phyloP scores from a whole-genome alignment of 2,888 invertebrate species.

The Apamea sordens region DNA sequence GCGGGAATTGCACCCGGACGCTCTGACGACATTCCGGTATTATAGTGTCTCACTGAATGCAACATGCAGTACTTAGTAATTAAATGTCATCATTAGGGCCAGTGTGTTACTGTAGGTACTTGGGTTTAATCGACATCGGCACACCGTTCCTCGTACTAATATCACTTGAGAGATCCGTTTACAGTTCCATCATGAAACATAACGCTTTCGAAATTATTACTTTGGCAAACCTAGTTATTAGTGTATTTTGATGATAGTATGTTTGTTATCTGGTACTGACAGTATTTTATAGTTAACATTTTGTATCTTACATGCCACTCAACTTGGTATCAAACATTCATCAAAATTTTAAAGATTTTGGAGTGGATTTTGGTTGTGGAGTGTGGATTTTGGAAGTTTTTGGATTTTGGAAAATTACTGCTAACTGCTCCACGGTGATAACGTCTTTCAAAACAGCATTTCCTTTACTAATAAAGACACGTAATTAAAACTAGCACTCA shows the following conservation, averaged over 20 bases:
- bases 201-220: constrained; percentile 1
- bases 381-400: too few relatives aligned
- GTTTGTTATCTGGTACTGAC: not conserved
- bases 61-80: constrained; percentile 22
- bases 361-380: too few relatives aligned
- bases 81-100: constrained; percentile 41
- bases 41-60: constrained; percentile 24
- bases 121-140: constrained; percentile 32
- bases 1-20: constrained; percentile 37
- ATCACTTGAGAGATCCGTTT: constrained; percentile 30
- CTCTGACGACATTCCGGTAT: constrained; percentile 31
- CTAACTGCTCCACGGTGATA: not conserved
- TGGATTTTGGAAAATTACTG: too few relatives aligned
- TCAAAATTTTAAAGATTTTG: too few relatives aligned
- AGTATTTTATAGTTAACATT: not conserved
- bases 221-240: not conserved
- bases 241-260: not conserved
- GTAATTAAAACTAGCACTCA: constrained; percentile 28
- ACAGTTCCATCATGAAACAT: constrained; percentile 8
- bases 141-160: constrained; percentile 26
- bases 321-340: not conserved
- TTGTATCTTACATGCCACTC: not conserved
- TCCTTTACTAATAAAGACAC: not conserved
- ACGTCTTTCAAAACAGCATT: not conserved
- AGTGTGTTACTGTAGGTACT: constrained; percentile 22